A percentile compares a stretch with the other conserved stretches of the same genome.
These are phyloP conservation scores for Microtus montanus DNA, from an alignment of 2,113 vertebrate genomes.

Conservation along the genomic window DNA sequence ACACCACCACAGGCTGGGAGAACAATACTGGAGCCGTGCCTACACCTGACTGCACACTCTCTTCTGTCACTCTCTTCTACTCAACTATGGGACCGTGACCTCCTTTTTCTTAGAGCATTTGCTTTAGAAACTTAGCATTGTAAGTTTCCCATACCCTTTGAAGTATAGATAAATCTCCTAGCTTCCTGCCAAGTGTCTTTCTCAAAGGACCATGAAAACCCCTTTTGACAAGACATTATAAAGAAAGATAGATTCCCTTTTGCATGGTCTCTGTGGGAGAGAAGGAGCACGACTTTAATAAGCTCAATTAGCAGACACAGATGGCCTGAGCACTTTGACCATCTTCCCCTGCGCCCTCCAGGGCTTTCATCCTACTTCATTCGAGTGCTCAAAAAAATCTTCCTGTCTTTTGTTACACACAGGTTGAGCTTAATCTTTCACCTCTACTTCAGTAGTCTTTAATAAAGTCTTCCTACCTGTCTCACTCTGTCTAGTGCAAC, in stretches of 20 bases:
- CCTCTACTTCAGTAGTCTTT: background rate
- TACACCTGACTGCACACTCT: background rate
- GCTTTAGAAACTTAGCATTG: background rate
- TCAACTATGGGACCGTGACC: background rate
- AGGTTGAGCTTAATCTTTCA: background rate
- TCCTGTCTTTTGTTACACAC: background rate
- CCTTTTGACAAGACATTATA: constrained; percentile 3
- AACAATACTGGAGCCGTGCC: background rate
- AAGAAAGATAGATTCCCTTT: background rate
- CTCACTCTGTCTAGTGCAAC: background rate
- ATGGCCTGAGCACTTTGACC: background rate
- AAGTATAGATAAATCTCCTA: constrained; percentile 29
- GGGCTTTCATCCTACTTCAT: background rate
- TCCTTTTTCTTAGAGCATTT: background rate
- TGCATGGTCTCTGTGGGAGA: background rate
- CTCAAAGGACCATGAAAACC: background rate
- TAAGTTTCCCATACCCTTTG: background rate
- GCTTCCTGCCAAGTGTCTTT: background rate
- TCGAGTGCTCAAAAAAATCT: background rate
- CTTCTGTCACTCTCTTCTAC: background rate
- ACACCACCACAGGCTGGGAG: background rate
- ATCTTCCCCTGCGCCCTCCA: background rate
- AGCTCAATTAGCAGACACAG: background rate
- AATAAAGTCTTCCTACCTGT: background rate
- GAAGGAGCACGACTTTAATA: background rate